These are phyloP conservation scores for Boloria euphrosyne DNA, from an alignment of 2,888 invertebrate genomes.

Conservation along the genomic window DNA sequence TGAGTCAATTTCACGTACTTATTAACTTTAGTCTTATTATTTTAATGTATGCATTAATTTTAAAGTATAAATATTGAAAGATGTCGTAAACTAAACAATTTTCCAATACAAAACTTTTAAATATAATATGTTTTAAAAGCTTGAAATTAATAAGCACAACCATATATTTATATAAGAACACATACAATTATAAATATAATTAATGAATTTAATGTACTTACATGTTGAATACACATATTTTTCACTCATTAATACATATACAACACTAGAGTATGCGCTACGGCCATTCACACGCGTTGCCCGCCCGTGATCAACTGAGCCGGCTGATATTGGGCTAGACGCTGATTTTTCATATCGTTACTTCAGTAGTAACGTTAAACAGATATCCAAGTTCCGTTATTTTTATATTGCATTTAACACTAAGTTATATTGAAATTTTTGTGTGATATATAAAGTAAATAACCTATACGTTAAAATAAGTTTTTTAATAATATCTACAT, in stretches of 20 bases:
- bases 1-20: too few relatives aligned
- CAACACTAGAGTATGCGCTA: not conserved
- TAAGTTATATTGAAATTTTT: not conserved
- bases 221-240: not conserved
- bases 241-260: not conserved
- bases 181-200: not conserved
- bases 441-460: not conserved
- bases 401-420: not conserved
- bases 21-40: too few relatives aligned
- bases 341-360: constrained; percentile 12
- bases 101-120: too few relatives aligned
- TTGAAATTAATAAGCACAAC: too few relatives aligned
- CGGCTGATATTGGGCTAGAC: constrained; percentile 5
- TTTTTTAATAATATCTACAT: too few relatives aligned
- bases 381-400: constrained; percentile 15
- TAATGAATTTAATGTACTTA: not conserved
- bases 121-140: too few relatives aligned
- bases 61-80: too few relatives aligned
- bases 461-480: too few relatives aligned
- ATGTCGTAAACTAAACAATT: too few relatives aligned
- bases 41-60: too few relatives aligned
- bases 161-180: not conserved
- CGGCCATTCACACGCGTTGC: constrained; percentile 26
- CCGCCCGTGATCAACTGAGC: constrained; percentile 33
- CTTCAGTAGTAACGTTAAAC: constrained; percentile 11